Percentiles rank a stretch among this genome's conserved stretches.
Conservation (phyloP, 2,888 invertebrate species). For the Agrotis segetum region DNA sequence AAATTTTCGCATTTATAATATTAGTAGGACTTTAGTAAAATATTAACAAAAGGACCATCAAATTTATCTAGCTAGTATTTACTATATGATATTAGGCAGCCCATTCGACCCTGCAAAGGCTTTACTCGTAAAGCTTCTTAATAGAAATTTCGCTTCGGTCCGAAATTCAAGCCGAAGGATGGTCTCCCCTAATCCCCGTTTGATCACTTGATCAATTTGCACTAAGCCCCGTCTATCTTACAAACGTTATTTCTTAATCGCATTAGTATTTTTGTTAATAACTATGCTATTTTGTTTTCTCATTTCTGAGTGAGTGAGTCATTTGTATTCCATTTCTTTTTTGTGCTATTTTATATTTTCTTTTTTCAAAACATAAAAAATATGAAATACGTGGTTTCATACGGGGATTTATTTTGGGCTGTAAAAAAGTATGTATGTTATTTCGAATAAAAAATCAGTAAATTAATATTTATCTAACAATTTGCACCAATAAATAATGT, state of each 20-base stretch:
- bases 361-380: too few relatives aligned
- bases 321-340: too few relatives aligned
- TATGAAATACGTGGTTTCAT: too few relatives aligned
- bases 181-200: slow-evolving; percentile 62
- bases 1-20: too few relatives aligned
- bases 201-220: slow-evolving; percentile 76
- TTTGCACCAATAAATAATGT: too few relatives aligned
- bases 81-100: slow-evolving; percentile 10
- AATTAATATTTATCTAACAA: too few relatives aligned
- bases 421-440: too few relatives aligned
- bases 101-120: slow-evolving; percentile 9
- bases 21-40: too few relatives aligned
- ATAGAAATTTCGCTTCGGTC: slow-evolving; percentile 43
- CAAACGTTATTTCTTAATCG: slow-evolving; percentile 59
- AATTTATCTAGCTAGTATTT: neutral
- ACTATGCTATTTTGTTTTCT: neutral
- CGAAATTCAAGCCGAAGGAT: slow-evolving; percentile 47
- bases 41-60: neutral
- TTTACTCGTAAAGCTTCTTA: slow-evolving; percentile 28
- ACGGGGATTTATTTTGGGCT: too few relatives aligned
- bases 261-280: slow-evolving; percentile 55
- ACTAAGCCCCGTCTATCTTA: slow-evolving; percentile 68
- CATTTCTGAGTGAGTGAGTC: too few relatives aligned
- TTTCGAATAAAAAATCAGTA: too few relatives aligned
- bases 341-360: too few relatives aligned